These are phyloP conservation scores for Microplitis demolitor DNA, from an alignment of 1,140 invertebrate species.

Conservation along the genomic window DNA sequence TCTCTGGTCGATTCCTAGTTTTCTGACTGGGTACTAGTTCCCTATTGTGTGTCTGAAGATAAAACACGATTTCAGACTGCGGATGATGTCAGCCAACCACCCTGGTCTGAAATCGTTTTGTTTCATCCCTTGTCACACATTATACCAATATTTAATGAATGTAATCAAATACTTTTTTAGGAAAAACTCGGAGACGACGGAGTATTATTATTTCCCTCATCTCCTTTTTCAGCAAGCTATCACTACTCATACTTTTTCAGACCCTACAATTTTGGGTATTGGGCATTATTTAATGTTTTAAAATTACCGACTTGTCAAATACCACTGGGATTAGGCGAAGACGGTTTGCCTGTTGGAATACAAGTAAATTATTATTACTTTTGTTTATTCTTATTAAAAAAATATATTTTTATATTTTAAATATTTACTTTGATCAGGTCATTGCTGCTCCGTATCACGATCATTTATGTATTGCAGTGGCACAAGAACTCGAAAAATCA, in stretches of 20 bases:
- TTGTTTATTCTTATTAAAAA: not conserved
- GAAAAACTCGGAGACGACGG: slow-evolving; percentile 77
- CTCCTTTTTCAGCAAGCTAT: slow-evolving; percentile 81
- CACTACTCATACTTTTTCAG: slow-evolving; percentile 81
- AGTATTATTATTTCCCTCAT: slow-evolving; percentile 84
- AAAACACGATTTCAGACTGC: too few relatives aligned
- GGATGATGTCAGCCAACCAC: too few relatives aligned
- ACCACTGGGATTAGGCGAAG: slow-evolving; percentile 50
- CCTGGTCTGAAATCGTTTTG: too few relatives aligned
- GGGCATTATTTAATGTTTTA: slow-evolving; percentile 86
- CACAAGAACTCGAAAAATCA: slow-evolving; percentile 75
- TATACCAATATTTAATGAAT: not conserved
- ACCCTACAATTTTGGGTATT: slow-evolving; percentile 88
- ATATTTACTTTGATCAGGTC: slow-evolving; percentile 57
- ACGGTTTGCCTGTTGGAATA: slow-evolving; percentile 54
- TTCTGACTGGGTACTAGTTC: too few relatives aligned
- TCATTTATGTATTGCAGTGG: slow-evolving; percentile 79
- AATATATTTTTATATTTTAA: not conserved
- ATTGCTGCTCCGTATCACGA: slow-evolving; percentile 80
- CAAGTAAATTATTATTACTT: slow-evolving; percentile 43
- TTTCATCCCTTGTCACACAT: not conserved
- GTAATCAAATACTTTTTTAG: slow-evolving; percentile 52
- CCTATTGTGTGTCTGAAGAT: too few relatives aligned
- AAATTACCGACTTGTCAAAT: slow-evolving; percentile 84
- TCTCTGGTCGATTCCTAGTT: too few relatives aligned